Percentiles rank a stretch among this genome's conserved stretches.
Evolutionary conservation across 2,113 vertebrate species (phyloP).

Genomic region (Murina feae): DNA sequence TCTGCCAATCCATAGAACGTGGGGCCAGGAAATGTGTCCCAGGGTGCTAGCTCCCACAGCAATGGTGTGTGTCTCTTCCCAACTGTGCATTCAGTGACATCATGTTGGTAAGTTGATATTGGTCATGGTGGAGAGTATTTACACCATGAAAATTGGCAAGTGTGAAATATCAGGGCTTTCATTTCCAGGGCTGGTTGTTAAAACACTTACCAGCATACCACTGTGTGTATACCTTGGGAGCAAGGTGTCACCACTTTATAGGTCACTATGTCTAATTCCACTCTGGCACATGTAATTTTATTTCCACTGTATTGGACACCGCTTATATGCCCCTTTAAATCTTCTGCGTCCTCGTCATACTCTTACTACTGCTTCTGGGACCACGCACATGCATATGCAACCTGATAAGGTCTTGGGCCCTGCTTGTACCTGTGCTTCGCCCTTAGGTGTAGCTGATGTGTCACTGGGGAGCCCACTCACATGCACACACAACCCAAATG

Average conservation of each 20-base stretch:
- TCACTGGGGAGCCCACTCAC: not conserved
- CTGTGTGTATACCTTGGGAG: not conserved
- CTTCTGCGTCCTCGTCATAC: not conserved
- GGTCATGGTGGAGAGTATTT: not conserved
- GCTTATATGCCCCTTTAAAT: not conserved
- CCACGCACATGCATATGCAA: not conserved
- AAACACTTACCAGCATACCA: no score
- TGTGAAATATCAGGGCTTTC: not conserved
- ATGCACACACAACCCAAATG: not conserved
- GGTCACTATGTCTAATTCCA: not conserved
- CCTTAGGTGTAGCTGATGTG: not conserved
- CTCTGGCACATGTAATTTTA: not conserved
- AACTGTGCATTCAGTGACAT: not conserved
- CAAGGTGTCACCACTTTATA: not conserved
- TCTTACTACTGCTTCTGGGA: not conserved
- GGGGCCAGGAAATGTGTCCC: not conserved
- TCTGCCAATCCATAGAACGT: not conserved
- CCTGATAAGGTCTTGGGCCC: not conserved
- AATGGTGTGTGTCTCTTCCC: not conserved
- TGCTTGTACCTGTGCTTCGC: not conserved
- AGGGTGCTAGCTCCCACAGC: not conserved
- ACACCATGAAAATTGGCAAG: not conserved
- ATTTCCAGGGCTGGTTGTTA: not conserved
- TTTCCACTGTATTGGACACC: not conserved
- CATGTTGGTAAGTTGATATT: not conserved